phyloP scores from a whole-genome alignment of 2,888 invertebrate species.

The Leucophora obtusa region DNA sequence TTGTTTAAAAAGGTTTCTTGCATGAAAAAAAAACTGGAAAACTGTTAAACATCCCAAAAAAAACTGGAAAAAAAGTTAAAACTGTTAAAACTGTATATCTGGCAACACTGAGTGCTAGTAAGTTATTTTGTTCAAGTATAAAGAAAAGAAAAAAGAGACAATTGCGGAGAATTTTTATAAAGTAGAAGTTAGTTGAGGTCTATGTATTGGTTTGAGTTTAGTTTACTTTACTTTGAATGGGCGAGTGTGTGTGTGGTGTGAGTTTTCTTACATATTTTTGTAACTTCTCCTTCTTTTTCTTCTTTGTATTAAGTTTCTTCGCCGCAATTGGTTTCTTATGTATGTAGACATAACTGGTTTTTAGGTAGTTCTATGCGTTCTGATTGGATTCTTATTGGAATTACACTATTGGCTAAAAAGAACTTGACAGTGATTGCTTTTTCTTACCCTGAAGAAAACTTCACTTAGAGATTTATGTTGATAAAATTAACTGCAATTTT shows the following conservation, averaged over 20 bases:
- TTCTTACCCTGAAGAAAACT: too few species aligned
- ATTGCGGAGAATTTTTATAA: conserved; percentile 29
- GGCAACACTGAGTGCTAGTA: too few species aligned
- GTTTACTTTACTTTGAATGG: background rate
- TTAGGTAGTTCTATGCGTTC: conserved; percentile 36
- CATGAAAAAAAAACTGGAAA: too few species aligned
- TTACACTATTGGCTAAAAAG: conserved; percentile 65
- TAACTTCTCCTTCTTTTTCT: conserved; percentile 46
- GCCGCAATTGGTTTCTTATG: conserved; percentile 45
- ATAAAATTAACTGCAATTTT: too few species aligned
- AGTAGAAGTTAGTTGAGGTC: background rate
- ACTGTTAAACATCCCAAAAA: too few species aligned
- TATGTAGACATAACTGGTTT: conserved; percentile 33
- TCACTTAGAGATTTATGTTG: too few species aligned
- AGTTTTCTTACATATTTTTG: conserved; percentile 68
- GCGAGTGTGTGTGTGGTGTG: conserved; percentile 65
- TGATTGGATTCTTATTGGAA: conserved; percentile 62
- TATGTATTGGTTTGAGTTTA: conserved; percentile 22
- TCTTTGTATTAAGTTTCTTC: conserved; percentile 58
- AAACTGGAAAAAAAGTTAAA: too few species aligned
- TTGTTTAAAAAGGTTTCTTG: too few species aligned
- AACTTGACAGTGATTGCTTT: conserved; percentile 33
- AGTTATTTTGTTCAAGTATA: background rate
- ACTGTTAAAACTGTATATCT: too few species aligned
- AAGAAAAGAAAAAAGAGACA: conserved; percentile 37